Conservation (phyloP, 1,140 invertebrate genomes). For the Parasteatoda tepidariorum region DNA sequence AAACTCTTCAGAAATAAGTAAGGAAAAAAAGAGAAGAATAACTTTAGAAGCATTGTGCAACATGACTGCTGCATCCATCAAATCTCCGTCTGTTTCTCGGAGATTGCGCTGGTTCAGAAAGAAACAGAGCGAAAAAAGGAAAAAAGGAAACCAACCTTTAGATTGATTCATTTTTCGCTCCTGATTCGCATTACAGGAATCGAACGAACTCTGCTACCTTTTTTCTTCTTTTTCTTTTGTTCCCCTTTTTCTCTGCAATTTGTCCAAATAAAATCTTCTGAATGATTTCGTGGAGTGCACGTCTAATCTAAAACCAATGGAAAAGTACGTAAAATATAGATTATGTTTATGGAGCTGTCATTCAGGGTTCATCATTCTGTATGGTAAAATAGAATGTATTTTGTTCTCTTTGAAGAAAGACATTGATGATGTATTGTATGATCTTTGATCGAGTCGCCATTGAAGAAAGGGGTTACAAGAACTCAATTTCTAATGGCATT, state of each 20-base stretch:
- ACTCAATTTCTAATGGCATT: too few species aligned
- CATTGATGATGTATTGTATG: too few species aligned
- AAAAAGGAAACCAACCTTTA: background rate
- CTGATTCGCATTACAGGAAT: slow-evolving; percentile 7
- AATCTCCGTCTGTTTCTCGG: background rate
- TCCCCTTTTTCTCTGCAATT: background rate
- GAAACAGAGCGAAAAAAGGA: background rate
- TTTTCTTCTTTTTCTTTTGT: slow-evolving; percentile 1
- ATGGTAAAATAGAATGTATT: too few species aligned
- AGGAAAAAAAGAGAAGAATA: background rate
- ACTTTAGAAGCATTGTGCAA: background rate
- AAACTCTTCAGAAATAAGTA: too few species aligned
- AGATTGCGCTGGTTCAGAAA: background rate
- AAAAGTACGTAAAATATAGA: slow-evolving; percentile 6
- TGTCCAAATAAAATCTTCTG: slow-evolving; percentile 27
- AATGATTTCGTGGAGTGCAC: background rate
- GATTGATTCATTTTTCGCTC: background rate
- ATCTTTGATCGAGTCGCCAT: too few species aligned
- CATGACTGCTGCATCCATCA: background rate
- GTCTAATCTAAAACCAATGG: slow-evolving; percentile 41
- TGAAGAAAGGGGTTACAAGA: too few species aligned
- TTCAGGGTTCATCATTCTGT: too few species aligned
- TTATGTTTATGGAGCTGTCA: slow-evolving; percentile 8
- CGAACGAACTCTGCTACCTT: slow-evolving; percentile 1
- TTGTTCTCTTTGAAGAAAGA: too few species aligned